phyloP scores from a whole-genome alignment of 2,888 invertebrate genomes.

The Unio delphinus region DNA sequence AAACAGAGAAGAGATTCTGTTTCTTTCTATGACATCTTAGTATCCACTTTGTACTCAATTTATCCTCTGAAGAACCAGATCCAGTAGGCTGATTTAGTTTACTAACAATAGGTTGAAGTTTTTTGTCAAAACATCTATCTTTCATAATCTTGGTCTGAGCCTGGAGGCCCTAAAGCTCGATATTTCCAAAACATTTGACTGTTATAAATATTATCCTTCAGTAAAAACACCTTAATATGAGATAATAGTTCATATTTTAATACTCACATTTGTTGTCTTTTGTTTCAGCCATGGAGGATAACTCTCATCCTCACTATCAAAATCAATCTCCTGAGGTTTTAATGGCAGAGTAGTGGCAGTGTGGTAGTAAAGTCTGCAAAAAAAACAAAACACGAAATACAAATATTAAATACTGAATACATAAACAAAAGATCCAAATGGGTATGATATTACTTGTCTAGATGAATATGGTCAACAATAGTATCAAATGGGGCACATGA shows the following conservation, averaged over 20 bases:
- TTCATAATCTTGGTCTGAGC: no score
- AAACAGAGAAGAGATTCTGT: no score
- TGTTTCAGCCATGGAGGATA: slow-evolving; percentile 92
- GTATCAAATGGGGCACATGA: no score
- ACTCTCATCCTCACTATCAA: slow-evolving; percentile 90
- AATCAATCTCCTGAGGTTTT: slow-evolving; percentile 93
- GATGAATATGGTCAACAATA: neutral
- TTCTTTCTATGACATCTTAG: no score
- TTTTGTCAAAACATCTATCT: no score
- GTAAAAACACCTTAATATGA: neutral
- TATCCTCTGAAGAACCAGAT: no score
- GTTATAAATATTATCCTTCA: neutral
- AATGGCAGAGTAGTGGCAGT: slow-evolving; percentile 94
- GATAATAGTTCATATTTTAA: neutral
- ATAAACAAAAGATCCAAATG: neutral
- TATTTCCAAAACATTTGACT: neutral
- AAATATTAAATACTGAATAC: neutral
- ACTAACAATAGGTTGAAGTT: no score
- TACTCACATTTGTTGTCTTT: slow-evolving; percentile 66
- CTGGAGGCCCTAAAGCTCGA: no score
- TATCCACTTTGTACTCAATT: no score
- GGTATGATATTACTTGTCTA: neutral
- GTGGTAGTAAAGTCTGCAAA: slow-evolving; percentile 84
- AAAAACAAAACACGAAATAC: slow-evolving; percentile 6
- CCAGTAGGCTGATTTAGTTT: no score